phyloP scores from a whole-genome alignment of 2,888 invertebrate genomes.

The Idaea biselata region DNA sequence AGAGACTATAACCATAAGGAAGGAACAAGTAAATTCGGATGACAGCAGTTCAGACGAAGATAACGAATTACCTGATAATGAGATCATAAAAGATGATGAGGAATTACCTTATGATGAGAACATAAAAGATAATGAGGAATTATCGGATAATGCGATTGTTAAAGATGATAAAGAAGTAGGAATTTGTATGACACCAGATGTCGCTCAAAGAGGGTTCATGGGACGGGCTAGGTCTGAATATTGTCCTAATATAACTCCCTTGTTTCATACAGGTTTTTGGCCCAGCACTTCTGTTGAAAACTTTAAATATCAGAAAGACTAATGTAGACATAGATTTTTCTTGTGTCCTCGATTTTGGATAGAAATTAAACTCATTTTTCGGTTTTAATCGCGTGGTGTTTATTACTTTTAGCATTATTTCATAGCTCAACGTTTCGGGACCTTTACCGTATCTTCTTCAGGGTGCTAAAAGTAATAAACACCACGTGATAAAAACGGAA shows the following conservation, averaged over 20 bases:
- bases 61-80: slow-evolving; percentile 11
- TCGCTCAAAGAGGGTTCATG: not conserved
- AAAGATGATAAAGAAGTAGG: not conserved
- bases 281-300: not conserved
- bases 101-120: slow-evolving; percentile 11
- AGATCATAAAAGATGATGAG: not conserved
- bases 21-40: slow-evolving; percentile 29
- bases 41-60: not conserved
- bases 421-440: too few species aligned
- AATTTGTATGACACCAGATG: not conserved
- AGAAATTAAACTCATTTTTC: too few species aligned
- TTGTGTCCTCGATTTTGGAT: too few species aligned
- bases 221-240: not conserved
- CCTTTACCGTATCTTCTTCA: too few species aligned
- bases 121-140: not conserved
- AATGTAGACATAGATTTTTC: too few species aligned
- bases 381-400: too few species aligned
- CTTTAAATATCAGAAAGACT: not conserved
- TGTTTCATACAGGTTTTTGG: not conserved
- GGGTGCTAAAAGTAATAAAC: too few species aligned
- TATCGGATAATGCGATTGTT: slow-evolving; percentile 10
- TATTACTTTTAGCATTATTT: too few species aligned
- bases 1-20: slow-evolving; percentile 39
- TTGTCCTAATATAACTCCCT: not conserved
- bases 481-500: too few species aligned